phyloP scores from a whole-genome alignment of 2,888 invertebrate genomes.

The Lydus trimaculatus region DNA sequence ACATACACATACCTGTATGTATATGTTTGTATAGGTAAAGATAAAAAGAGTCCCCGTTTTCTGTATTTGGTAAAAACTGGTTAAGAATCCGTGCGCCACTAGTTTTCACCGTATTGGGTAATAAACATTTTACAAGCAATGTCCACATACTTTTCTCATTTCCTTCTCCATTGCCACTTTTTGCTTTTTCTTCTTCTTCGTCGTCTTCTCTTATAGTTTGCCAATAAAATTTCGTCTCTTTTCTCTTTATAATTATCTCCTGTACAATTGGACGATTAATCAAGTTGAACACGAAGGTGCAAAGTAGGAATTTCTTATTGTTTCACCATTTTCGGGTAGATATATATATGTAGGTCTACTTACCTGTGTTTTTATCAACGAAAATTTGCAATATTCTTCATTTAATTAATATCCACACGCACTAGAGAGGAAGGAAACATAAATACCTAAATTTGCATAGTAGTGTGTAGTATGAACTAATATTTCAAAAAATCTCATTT shows the following conservation, averaged over 20 bases:
- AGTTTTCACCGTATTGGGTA: constrained; percentile 48
- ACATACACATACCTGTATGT: background rate
- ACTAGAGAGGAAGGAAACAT: too few relatives aligned
- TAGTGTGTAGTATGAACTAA: constrained; percentile 19
- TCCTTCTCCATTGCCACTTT: background rate
- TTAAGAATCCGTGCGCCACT: constrained; percentile 50
- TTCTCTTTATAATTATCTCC: constrained; percentile 39
- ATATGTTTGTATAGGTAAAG: constrained; percentile 41
- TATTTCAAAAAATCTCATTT: constrained; percentile 49
- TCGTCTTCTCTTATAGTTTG: constrained; percentile 15
- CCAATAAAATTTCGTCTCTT: constrained; percentile 39
- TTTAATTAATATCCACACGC: too few relatives aligned
- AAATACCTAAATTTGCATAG: background rate
- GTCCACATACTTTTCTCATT: constrained; percentile 1
- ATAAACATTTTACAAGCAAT: constrained; percentile 27
- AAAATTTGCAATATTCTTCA: too few relatives aligned
- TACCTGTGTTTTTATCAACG: too few relatives aligned
- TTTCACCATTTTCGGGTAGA: constrained; percentile 34
- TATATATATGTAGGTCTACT: too few relatives aligned
- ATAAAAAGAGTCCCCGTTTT: constrained; percentile 37
- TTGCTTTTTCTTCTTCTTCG: background rate
- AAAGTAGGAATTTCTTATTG: constrained; percentile 36
- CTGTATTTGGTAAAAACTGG: constrained; percentile 53
- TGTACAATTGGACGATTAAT: constrained; percentile 28
- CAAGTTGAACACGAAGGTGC: constrained; percentile 24